Percentiles rank a stretch among this genome's conserved stretches.
Evolutionary conservation across 2,888 invertebrate species (phyloP).

Genomic region (Protonemura montana): DNA sequence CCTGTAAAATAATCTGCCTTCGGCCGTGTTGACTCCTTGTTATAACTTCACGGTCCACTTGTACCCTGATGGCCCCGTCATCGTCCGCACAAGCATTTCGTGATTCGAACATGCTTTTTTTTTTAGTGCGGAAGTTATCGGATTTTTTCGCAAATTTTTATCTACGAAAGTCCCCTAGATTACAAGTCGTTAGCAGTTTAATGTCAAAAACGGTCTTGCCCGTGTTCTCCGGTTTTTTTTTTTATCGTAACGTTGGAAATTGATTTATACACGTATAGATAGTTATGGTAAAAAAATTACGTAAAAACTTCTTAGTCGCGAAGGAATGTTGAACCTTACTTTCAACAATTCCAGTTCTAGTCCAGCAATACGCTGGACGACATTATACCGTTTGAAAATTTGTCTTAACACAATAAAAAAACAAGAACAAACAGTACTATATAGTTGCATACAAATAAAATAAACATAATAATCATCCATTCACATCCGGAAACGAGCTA

Average conservation of each 20-base stretch:
- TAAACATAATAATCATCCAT: neutral
- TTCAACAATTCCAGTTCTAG: neutral
- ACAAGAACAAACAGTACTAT: neutral
- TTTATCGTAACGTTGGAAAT: neutral
- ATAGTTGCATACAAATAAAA: neutral
- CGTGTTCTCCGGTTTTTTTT: neutral
- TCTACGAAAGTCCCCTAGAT: neutral
- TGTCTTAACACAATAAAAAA: neutral
- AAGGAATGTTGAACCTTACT: neutral
- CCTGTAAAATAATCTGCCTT: neutral
- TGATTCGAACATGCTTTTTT: neutral
- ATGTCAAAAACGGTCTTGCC: neutral
- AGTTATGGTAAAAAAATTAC: neutral
- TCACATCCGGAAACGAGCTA: neutral
- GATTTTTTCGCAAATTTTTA: neutral
- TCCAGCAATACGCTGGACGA: neutral
- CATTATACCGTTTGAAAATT: conserved; percentile 1
- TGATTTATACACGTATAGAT: neutral
- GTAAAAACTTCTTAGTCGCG: neutral
- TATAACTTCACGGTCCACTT: neutral
- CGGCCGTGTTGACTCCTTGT: neutral
- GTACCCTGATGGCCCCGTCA: neutral
- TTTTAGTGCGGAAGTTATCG: neutral
- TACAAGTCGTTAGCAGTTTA: neutral
- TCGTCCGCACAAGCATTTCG: neutral